Conservation (phyloP, 1,140 invertebrate species). For the Aphelenchoides fujianensis region DNA sequence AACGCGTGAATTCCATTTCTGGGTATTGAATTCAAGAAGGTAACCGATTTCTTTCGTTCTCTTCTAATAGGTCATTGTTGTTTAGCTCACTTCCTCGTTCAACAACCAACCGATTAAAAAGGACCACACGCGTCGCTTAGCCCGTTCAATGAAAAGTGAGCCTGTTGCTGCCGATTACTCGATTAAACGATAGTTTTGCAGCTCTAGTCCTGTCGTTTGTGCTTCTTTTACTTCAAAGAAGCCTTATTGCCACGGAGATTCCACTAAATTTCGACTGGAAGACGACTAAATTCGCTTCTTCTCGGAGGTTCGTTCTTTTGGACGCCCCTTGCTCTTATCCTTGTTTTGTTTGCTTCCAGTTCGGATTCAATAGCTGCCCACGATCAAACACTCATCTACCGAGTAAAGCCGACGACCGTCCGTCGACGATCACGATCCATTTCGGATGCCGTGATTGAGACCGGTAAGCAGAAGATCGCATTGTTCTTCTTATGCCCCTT, state of each 20-base stretch:
- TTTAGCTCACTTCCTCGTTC: background rate
- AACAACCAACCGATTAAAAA: background rate
- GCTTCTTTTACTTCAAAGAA: background rate
- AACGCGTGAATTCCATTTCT: too few relatives aligned
- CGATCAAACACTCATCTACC: background rate
- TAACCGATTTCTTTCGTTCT: too few relatives aligned
- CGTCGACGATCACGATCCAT: constrained; percentile 26
- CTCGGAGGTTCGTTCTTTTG: background rate
- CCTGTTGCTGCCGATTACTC: background rate
- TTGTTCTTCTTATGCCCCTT: background rate
- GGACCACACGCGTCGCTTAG: background rate
- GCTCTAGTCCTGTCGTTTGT: background rate
- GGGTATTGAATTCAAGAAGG: too few relatives aligned
- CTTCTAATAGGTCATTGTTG: background rate
- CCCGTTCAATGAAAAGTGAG: background rate
- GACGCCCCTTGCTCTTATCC: background rate
- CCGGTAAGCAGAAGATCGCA: constrained; percentile 23
- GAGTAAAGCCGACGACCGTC: background rate
- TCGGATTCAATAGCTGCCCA: background rate
- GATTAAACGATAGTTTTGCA: background rate
- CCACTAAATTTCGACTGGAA: background rate
- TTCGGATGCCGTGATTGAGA: constrained; percentile 40
- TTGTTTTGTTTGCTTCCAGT: background rate
- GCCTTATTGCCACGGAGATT: background rate
- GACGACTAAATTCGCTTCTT: background rate